Base-by-base conservation (phyloP, 2,113 vertebrate genomes). In the Cyrtonyx montezumae region DNA sequence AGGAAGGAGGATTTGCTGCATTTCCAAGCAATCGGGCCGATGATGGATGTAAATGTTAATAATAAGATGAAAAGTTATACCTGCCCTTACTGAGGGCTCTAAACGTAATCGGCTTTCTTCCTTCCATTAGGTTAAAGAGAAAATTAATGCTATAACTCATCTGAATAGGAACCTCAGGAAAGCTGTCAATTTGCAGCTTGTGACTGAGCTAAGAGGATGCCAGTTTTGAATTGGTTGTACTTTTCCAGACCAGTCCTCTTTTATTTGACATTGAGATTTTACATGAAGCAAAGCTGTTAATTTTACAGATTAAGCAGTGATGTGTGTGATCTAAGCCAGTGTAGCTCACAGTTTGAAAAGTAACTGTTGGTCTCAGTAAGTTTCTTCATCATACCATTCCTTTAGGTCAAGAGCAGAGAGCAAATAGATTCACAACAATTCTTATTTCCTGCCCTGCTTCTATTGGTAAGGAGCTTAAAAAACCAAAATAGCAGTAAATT, bases 241-340 rank as follows among this genome's bases (percentile, higher is more conserved):
- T 91, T 15, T 2, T 66, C 59, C 36, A 66, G n/a, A 66, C 55
- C 3, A 0, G 18, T 46, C 59, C 30, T 80, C 42, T 81, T 53
- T 49, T 67, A 55, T 87, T 84, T 87, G 81, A 84, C 80, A 87
- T 92, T 61, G 51, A 76, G 43, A 17, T 79, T 78, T 73, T 68
- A 37, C 8, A 65, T 84, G 81, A 89, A 43, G 18, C 43, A 84
- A 81, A 84, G 23, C 28, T 10, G 28, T 69, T 92, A 87, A 58
- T 89, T 92, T 94, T 79, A 73, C 62, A 94, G 91, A 92, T 93
- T 71, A 66, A 76, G 79, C 18, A 43, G 65, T 61, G 40, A 88
- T 9, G 36, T 46, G 21, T 34, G 19, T n/a, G 51, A 61, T 61
- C 15, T 51, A 92, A 94, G n/a, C 62, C 20, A 65, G 87, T 84